Evolutionary conservation across 2,797 vertebrate species (phyloP).

Genomic region (Hyperoplus lanceolatus): DNA sequence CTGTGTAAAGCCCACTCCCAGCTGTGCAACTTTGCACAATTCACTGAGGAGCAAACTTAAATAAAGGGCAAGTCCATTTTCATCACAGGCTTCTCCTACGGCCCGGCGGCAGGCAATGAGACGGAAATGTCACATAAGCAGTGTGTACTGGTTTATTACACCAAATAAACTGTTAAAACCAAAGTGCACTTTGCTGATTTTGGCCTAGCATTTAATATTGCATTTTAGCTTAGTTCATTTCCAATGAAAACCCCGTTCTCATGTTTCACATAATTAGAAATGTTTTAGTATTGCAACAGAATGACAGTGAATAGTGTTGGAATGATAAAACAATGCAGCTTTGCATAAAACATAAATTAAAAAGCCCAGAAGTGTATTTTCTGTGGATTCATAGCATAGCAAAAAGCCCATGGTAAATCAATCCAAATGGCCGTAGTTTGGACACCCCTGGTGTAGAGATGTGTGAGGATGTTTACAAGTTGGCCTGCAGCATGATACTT

Average conservation of each 20-base stretch:
- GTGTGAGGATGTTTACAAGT: slow-evolving; percentile 29
- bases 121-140: slow-evolving; percentile 78
- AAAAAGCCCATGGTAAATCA: slow-evolving; percentile 13
- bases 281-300: neutral
- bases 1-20: slow-evolving; percentile 50
- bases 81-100: slow-evolving; percentile 62
- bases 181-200: slow-evolving; percentile 9
- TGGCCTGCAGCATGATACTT: slow-evolving; percentile 31
- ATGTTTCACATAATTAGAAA: neutral
- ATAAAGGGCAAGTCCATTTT: slow-evolving; percentile 76
- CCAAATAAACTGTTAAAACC: slow-evolving; percentile 35
- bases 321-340: neutral
- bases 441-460: slow-evolving; percentile 21
- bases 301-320: neutral
- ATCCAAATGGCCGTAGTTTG: neutral
- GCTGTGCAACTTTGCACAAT: slow-evolving; percentile 64
- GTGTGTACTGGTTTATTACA: slow-evolving; percentile 49
- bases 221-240: neutral
- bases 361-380: neutral
- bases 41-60: slow-evolving; percentile 61
- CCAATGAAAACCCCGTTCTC: neutral
- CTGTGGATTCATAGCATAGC: neutral
- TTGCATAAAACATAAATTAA: neutral
- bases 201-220: slow-evolving; percentile 18
- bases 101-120: slow-evolving; percentile 57